Conservation (phyloP, 2,797 vertebrate species). For the Neosalanx taihuensis region DNA sequence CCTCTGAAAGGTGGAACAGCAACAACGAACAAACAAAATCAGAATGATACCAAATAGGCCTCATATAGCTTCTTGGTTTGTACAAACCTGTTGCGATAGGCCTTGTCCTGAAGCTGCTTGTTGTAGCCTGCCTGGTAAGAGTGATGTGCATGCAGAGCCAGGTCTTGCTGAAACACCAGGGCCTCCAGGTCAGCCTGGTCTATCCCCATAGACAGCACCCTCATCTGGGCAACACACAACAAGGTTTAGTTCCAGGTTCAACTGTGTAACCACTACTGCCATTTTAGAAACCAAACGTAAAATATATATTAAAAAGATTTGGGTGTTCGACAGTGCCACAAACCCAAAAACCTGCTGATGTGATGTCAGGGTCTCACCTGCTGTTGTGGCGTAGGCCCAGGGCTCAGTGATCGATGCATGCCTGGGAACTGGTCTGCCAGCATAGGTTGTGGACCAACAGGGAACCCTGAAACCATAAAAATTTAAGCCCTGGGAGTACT, state of each 20-base stretch:
- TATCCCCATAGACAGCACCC: conserved; percentile 77
- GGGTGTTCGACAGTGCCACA: not conserved
- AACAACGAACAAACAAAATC: too few species aligned
- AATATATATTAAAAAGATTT: conserved; percentile 30
- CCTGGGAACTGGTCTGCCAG: conserved; percentile 86
- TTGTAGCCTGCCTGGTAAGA: conserved; percentile 84
- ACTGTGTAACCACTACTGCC: conserved; percentile 53
- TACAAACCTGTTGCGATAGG: conserved; percentile 83
- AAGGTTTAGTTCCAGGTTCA: not conserved
- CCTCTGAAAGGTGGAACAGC: too few species aligned
- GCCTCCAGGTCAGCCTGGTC: conserved; percentile 87
- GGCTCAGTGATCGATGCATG: conserved; percentile 83
- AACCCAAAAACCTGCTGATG: not conserved
- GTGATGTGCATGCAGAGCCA: conserved; percentile 81
- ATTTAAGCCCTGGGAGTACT: not conserved
- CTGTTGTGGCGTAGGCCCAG: conserved; percentile 74
- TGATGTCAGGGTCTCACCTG: conserved; percentile 70
- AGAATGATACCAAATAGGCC: too few species aligned
- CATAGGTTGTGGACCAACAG: conserved; percentile 66
- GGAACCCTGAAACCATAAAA: conserved; percentile 49
- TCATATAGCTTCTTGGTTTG: not conserved
- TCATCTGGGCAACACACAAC: conserved; percentile 73
- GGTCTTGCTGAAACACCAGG: conserved; percentile 84
- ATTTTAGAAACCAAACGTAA: conserved; percentile 21
- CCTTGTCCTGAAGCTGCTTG: conserved; percentile 82